A percentile compares a stretch with the other conserved stretches of the same genome.
Evolutionary conservation across 23 tunicate species (phyloP).

Genomic region (Halocynthia aurantium): DNA sequence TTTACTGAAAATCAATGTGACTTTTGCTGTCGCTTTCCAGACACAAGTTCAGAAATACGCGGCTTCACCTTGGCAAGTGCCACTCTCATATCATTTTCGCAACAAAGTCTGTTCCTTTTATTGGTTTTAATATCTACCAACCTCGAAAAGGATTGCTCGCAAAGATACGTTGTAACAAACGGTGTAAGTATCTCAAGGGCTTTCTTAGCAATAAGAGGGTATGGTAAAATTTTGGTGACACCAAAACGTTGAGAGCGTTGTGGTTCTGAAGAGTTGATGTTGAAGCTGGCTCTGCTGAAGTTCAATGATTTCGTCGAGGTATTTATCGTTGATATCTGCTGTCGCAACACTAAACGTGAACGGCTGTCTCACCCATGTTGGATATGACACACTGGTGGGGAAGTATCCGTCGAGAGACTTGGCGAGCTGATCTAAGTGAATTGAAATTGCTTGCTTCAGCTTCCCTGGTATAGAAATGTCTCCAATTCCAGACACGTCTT

Average conservation of each 20-base stretch:
- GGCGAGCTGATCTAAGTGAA: slow-evolving; percentile 49
- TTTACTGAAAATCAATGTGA: slow-evolving; percentile 31
- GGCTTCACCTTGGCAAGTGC: slow-evolving; percentile 59
- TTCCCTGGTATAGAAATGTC: slow-evolving; percentile 40
- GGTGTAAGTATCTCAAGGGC: slow-evolving; percentile 41
- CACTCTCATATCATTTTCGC: slow-evolving; percentile 26
- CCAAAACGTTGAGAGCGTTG: slow-evolving; percentile 39
- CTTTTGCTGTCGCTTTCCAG: slow-evolving; percentile 28
- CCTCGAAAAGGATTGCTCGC: slow-evolving; percentile 29
- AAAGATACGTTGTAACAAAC: slow-evolving; percentile 47
- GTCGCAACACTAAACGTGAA: slow-evolving; percentile 29
- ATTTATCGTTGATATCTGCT: slow-evolving; percentile 34
- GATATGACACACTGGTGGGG: slow-evolving; percentile 30
- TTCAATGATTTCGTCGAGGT: slow-evolving; percentile 34
- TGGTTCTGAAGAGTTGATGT: slow-evolving; percentile 29
- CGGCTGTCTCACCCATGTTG: slow-evolving; percentile 35
- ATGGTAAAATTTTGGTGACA: slow-evolving; percentile 28
- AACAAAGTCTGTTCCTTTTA: slow-evolving; percentile 29
- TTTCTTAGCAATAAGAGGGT: slow-evolving; percentile 50
- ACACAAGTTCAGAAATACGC: slow-evolving; percentile 46
- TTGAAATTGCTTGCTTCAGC: slow-evolving; percentile 42
- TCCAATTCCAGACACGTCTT: slow-evolving; percentile 31
- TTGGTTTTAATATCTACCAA: too few species aligned
- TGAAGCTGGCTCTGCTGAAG: slow-evolving; percentile 31
- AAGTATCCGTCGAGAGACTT: slow-evolving; percentile 43